These are phyloP conservation scores for Malurus leucopterus DNA, from an alignment of 2,797 vertebrate genomes.

Conservation along the genomic window DNA sequence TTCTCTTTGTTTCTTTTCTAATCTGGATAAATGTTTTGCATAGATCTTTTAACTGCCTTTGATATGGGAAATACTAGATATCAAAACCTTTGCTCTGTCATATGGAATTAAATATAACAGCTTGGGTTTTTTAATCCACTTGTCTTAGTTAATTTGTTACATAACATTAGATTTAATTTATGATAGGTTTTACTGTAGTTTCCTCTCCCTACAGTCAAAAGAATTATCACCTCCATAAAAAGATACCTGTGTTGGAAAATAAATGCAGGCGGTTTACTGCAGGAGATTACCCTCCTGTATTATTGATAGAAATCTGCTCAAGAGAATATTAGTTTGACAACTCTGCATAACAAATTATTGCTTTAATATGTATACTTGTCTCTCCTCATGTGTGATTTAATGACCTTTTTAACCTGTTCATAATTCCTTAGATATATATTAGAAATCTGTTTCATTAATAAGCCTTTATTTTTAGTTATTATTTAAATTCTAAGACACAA, in stretches of 20 bases:
- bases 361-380: constrained; percentile 38
- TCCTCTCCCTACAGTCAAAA: neutral
- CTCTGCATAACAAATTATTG: neutral
- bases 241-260: neutral
- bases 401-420: constrained; percentile 12
- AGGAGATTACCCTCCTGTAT: neutral
- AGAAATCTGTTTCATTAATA: constrained; percentile 42
- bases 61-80: neutral
- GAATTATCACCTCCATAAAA: neutral
- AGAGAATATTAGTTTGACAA: neutral
- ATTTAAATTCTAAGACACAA: constrained; percentile 10
- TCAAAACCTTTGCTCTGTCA: neutral
- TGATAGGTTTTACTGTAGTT: neutral
- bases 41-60: neutral
- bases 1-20: neutral
- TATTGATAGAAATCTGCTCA: constrained; percentile 12
- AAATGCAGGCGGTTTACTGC: neutral
- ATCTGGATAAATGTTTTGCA: neutral
- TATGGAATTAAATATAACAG: neutral
- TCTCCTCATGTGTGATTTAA: constrained; percentile 18
- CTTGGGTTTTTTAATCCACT: fast-evolving
- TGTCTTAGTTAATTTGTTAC: neutral
- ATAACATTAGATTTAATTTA: neutral
- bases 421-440: constrained; percentile 28
- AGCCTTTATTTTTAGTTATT: neutral